Conservation (phyloP, 2,113 vertebrate species). For the Hyperoodon ampullatus region DNA sequence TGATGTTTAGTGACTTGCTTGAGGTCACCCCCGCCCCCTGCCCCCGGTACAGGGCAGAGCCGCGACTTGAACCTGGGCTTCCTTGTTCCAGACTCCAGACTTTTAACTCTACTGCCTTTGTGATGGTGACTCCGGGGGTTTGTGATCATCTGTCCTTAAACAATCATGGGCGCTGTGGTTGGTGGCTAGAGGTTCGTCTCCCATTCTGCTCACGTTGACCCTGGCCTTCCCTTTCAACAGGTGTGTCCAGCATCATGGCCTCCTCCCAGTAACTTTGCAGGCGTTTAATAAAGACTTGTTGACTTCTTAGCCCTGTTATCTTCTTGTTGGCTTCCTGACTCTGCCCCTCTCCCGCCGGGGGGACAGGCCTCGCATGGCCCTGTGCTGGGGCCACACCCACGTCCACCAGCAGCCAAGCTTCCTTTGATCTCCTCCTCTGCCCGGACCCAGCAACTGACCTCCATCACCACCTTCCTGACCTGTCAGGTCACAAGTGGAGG, state of each 20-base stretch:
- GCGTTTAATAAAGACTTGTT: conserved; percentile 68
- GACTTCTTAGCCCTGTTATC: neutral
- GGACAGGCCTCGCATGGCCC: neutral
- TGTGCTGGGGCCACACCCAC: neutral
- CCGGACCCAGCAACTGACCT: neutral
- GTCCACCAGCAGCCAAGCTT: too few species aligned
- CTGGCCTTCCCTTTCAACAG: conserved; percentile 57
- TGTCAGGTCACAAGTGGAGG: neutral
- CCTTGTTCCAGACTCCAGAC: neutral
- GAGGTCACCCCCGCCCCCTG: neutral
- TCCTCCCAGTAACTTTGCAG: conserved; percentile 90
- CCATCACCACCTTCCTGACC: neutral
- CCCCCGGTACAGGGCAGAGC: neutral
- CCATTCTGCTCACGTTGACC: neutral
- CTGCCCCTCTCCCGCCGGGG: neutral
- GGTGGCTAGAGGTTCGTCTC: too few species aligned
- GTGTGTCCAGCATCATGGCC: conserved; percentile 92
- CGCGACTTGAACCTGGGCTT: neutral
- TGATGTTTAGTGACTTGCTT: neutral
- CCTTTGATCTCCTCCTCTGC: neutral
- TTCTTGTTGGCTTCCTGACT: neutral
- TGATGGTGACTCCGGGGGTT: neutral
- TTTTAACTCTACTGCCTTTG: neutral
- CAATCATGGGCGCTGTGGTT: neutral
- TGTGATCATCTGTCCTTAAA: neutral